These are phyloP conservation scores for Cotesia chilonis DNA, from an alignment of 1,140 invertebrate species.

Conservation along the genomic window DNA sequence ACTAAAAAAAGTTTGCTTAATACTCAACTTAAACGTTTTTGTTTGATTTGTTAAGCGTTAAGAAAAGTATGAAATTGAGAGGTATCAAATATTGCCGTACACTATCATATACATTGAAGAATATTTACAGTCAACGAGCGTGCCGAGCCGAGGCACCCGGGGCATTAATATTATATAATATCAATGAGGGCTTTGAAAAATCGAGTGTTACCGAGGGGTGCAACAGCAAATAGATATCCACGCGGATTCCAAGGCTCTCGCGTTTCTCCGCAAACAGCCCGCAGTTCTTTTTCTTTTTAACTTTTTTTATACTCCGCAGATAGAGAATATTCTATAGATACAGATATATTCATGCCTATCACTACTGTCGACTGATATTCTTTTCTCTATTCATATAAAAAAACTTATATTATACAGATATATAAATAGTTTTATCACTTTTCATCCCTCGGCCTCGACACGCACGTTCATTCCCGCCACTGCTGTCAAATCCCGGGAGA, in stretches of 20 bases:
- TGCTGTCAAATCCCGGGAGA: slow-evolving; percentile 18
- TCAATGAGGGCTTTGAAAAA: slow-evolving; percentile 63
- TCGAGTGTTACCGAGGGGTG: slow-evolving; percentile 50
- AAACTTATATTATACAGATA: neutral
- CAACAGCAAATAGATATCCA: slow-evolving; percentile 51
- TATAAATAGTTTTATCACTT: slow-evolving; percentile 41
- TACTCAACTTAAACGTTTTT: too few species aligned
- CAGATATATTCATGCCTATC: too few species aligned
- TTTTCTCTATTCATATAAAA: slow-evolving; percentile 14
- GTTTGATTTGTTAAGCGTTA: too few species aligned
- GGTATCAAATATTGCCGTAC: slow-evolving; percentile 7
- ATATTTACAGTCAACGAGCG: slow-evolving; percentile 61
- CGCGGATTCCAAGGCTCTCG: slow-evolving; percentile 55
- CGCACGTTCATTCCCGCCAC: slow-evolving; percentile 9
- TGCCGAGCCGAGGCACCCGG: slow-evolving; percentile 55
- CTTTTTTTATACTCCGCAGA: too few species aligned
- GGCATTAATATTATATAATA: slow-evolving; percentile 67
- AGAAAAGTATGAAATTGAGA: slow-evolving; percentile 9
- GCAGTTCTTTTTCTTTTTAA: slow-evolving; percentile 13
- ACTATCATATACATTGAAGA: slow-evolving; percentile 31
- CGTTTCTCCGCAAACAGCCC: slow-evolving; percentile 63
- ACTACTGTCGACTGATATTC: slow-evolving; percentile 10
- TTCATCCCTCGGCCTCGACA: slow-evolving; percentile 37
- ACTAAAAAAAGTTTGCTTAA: too few species aligned
- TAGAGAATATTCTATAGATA: neutral